These are phyloP conservation scores for Miltochrista miniata DNA, from an alignment of 2,888 invertebrate species.

Conservation along the genomic window DNA sequence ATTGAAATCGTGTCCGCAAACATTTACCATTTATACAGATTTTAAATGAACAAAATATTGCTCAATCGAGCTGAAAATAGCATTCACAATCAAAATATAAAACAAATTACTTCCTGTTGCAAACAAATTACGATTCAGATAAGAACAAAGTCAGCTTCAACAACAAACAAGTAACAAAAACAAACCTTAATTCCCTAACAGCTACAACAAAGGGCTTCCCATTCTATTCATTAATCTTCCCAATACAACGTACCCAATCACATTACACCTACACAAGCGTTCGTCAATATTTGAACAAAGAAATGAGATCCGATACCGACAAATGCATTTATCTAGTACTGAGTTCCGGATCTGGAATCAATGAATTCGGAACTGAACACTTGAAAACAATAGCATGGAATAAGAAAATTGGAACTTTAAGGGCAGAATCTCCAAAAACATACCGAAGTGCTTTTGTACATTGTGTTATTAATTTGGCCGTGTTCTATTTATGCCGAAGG, in stretches of 20 bases:
- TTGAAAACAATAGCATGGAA: no score
- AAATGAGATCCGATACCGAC: slow-evolving; percentile 1
- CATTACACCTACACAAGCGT: slow-evolving; percentile 10
- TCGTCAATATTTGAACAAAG: slow-evolving; percentile 13
- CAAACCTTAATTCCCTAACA: slow-evolving; percentile 7
- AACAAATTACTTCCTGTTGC: no score
- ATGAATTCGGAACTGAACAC: neutral
- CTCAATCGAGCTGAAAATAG: no score
- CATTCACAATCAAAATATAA: no score
- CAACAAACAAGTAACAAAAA: slow-evolving; percentile 5
- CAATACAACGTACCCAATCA: slow-evolving; percentile 21
- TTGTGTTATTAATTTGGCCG: no score
- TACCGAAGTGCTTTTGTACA: no score
- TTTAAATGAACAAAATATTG: no score
- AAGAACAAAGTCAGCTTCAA: slow-evolving; percentile 1
- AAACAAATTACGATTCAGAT: neutral
- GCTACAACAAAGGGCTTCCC: slow-evolving; percentile 13
- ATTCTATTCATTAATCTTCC: slow-evolving; percentile 22
- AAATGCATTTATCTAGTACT: slow-evolving; percentile 1
- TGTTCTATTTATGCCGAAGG: no score
- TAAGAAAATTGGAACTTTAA: no score
- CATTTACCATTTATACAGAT: no score
- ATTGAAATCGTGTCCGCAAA: no score
- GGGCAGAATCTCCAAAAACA: no score
- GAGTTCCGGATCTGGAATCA: neutral